These are phyloP conservation scores for Hylia prasina DNA, from an alignment of 2,113 vertebrate species.

Conservation along the genomic window DNA sequence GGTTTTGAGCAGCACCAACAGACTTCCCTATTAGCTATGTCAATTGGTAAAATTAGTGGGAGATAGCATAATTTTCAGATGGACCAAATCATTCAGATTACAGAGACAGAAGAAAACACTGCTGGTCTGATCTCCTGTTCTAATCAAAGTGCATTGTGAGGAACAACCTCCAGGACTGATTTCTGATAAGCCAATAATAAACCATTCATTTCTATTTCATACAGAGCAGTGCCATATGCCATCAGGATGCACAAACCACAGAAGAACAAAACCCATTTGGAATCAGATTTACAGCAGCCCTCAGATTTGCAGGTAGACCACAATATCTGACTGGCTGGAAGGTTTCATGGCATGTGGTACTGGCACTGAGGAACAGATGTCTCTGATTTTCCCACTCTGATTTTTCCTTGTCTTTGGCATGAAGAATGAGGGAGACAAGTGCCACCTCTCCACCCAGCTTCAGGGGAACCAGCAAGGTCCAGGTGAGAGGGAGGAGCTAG, in stretches of 20 bases:
- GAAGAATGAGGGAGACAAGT: not conserved
- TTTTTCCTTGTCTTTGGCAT: not conserved
- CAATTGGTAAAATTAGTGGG: not conserved
- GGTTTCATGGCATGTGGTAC: not conserved
- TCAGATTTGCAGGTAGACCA: not conserved
- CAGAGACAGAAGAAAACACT: not conserved
- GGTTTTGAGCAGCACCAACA: not conserved
- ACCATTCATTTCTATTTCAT: slow-evolving; percentile 16
- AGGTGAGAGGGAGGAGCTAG: not conserved
- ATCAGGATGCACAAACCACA: not conserved
- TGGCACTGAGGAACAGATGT: not conserved
- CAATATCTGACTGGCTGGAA: not conserved
- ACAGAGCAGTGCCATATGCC: not conserved
- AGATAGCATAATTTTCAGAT: not conserved
- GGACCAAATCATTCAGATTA: not conserved
- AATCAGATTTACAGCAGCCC: not conserved
- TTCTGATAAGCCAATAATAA: slow-evolving; percentile 33
- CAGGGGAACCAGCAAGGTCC: not conserved
- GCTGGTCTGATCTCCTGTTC: not conserved
- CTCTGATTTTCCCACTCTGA: not conserved
- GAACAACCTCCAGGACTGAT: not conserved
- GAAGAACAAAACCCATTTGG: not conserved
- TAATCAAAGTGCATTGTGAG: slow-evolving; percentile 46
- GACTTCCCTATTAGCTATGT: not conserved
- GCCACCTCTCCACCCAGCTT: not conserved